Conservation (phyloP, 1,140 invertebrate genomes). For the Brachionus koreanus region DNA sequence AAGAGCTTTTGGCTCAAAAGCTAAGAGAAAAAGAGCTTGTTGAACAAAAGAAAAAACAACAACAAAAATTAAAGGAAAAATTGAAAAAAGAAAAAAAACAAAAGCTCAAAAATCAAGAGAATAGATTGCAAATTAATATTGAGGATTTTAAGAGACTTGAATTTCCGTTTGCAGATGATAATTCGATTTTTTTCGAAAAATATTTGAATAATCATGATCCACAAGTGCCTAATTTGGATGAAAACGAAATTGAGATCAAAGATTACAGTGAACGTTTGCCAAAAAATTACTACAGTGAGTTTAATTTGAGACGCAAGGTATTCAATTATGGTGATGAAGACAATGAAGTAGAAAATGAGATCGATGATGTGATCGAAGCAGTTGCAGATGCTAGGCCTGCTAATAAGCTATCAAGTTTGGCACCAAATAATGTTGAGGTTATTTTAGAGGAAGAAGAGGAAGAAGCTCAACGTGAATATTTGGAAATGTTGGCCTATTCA, state of each 20-base stretch:
- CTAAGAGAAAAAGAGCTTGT: background rate
- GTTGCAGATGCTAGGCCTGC: background rate
- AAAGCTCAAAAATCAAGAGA: background rate
- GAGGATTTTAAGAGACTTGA: background rate
- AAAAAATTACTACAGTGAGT: background rate
- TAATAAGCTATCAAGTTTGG: background rate
- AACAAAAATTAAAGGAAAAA: conserved; percentile 2
- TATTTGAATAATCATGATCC: background rate
- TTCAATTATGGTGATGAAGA: background rate
- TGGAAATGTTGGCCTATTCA: background rate
- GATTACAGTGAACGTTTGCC: conserved; percentile 20
- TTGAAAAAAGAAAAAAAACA: conserved; percentile 24
- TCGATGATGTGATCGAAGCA: background rate
- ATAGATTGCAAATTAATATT: conserved; percentile 6
- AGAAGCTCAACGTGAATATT: background rate
- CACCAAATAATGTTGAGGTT: background rate
- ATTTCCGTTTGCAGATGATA: background rate
- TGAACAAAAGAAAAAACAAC: background rate
- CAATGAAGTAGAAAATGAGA: background rate
- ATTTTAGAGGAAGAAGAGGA: conserved; percentile 13
- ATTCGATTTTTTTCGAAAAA: background rate
- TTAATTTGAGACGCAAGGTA: conserved; percentile 3
- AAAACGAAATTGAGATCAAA: conserved; percentile 25
- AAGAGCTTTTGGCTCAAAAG: background rate
- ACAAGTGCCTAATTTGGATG: background rate